Base-by-base conservation (phyloP, 2,888 invertebrate genomes). In the Drosophila melanosoma region DNA sequence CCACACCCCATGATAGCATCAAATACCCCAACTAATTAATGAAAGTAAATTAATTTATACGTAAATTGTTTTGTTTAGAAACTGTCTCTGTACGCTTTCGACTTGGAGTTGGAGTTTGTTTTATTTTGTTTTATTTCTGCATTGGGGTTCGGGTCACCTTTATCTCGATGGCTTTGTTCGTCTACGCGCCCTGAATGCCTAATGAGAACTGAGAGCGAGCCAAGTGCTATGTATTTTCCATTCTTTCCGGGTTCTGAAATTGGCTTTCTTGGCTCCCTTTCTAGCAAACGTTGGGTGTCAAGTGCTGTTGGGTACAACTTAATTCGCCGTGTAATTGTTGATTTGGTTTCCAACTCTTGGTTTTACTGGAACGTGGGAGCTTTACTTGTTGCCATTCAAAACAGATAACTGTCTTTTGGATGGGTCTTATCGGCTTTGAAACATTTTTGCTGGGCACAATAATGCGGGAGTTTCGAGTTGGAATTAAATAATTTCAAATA, bases 31-130 rank as follows among this genome's bases (percentile, higher is more conserved):
- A 80, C 91, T 91, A 91, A 91, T 91, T 91, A 91, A 91, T 91
- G 91, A 91, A 91, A 89, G 90, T 91, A 88, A 91, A 91, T 91
- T 91, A 91, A 91, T 91, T 91, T 91, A 90, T 90, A 82, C 89
- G 90, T 90, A 87, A 87, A 85, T 89, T 89, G 87, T 87, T 89
- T 87, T 84, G 79, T 81, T 88, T 83, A 70, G 82, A 60, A 82
- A 79, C 61, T 82, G 78, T 80, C 74, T 77, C 70, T 75, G 68
- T 54, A 40, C 51, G 57, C 29, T 26, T 56, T 35, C 36, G 11
- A 36, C 11, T 53, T 49, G 49, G 36, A 42, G 10, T 51, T 64
- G 64, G 58, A 26, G 38, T 52, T 61, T 52, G 36, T 36, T 51
- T 59, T 23, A 23, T 7, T 54, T 69, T 38, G 48, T n/a, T 52